Base-by-base conservation (phyloP, 2,113 vertebrate species). In the Erpornis zantholeuca region DNA sequence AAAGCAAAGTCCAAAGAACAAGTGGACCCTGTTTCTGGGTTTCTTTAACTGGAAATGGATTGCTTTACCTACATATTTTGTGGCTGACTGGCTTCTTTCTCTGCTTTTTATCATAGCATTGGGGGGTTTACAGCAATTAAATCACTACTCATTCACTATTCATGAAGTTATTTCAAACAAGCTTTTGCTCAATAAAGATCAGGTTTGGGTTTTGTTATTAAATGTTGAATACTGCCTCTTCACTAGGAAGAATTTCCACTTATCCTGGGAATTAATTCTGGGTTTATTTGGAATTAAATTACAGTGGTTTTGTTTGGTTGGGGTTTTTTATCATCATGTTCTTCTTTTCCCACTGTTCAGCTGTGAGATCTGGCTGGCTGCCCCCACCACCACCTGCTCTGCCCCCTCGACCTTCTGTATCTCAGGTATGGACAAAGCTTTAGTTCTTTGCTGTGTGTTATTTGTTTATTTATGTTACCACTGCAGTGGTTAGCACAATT, bases 321-420 rank as follows among this genome's bases (percentile, higher is more conserved):
- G 25, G 23, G 2, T 40, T 49, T 70, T 47, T 47, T 88, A 94
- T 60, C 49, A 50, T 86, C 11, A 94, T 60, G n/a, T 54, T 89
- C 15, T 79, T 65, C 83, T 95, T 96, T 84, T 56, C 45, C 61
- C 42, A 57, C 88, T 94, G 96, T 96, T 93, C 98, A 99, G 98
- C 89, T 71, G 93, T 66, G 98, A 98, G 97, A 80, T 98, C 98
- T 73, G 98, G 98, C 86, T 98, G 98, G 98, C 94, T 99, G 90
- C 98, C 98, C 9, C 98, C 98, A 77, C 98, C 98, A 86, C 99
- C 99, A 2, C 98, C 98, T 66, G 99, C 99, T 7, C 98, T 99
- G 40, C 99, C 99, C 70, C 99, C 99, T 13, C 97, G 99, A 95
- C 99, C 99, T 29, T 96, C 97, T 54, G 92, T 96, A 11, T 97